Evolutionary conservation across 2,888 invertebrate genomes (phyloP).

Genomic region (Tetanocera ferruginea): DNA sequence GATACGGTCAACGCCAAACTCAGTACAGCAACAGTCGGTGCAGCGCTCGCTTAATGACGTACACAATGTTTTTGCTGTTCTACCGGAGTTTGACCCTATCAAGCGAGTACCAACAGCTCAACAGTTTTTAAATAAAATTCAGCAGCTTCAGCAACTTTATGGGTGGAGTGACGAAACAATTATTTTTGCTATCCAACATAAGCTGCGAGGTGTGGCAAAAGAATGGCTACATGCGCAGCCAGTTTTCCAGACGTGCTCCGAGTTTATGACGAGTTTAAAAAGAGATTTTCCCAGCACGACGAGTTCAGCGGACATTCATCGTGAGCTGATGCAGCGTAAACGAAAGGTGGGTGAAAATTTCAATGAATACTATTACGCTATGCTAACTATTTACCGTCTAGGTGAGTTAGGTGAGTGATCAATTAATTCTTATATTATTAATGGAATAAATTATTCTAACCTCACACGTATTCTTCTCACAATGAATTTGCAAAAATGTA

Average conservation of each 20-base stretch:
- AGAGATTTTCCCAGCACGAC: background rate
- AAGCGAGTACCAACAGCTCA: no score
- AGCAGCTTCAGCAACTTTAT: no score
- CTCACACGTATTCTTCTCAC: no score
- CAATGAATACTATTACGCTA: conserved; percentile 36
- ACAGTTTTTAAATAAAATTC: no score
- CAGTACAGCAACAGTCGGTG: background rate
- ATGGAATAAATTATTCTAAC: conserved; percentile 43
- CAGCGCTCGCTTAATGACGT: background rate
- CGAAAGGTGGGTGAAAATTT: conserved; percentile 30
- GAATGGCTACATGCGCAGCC: conserved; percentile 45
- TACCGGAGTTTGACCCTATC: conserved; percentile 7
- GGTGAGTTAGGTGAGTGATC: no score
- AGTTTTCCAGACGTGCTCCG: conserved; percentile 21
- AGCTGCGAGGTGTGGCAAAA: conserved; percentile 39
- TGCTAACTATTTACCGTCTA: background rate
- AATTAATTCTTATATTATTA: conserved; percentile 44
- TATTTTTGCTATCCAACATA: conserved; percentile 6
- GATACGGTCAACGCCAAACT: no score
- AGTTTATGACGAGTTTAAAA: background rate
- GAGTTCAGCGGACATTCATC: background rate
- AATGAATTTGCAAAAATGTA: conserved; percentile 33
- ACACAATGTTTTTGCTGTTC: background rate
- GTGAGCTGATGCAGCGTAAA: background rate
- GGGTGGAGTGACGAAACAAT: no score